Base-by-base conservation (phyloP, 2,888 invertebrate genomes). In the Aethes cnicana region DNA sequence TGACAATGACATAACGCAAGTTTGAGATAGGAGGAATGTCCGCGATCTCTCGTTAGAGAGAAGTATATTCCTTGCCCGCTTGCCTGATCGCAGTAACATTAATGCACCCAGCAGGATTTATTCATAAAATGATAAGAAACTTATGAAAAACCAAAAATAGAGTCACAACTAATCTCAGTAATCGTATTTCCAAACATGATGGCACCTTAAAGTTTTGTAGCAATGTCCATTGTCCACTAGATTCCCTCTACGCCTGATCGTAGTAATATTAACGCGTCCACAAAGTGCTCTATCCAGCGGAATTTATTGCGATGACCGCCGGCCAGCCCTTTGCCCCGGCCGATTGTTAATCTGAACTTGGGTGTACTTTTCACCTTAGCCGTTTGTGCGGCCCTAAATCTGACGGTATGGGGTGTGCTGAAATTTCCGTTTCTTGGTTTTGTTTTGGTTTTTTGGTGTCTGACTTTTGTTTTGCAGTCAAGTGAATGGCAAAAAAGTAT, bases 271-370 rank as follows among this genome's bases (percentile, higher is more conserved):
- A 53, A 52, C 26, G 33, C 20, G 21, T 18, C 16, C 52, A 20
- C 57, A 48, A 60, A 53, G 44, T 62, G 57, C 61, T 62, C 66
- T 64, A 74, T 73, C 70, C 58, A 68, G 63, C 52, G 46, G 58
- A 66, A 77, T 78, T 77, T 78, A 81, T 74, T 54, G 66, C 63
- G 26, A 28, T 42, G 32, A 42, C 32, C 39, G 32, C 33, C 39
- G 33, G 48, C 28, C 8, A 23, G 72, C 69, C 76, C 75, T 70
- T 70, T 69, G 65, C 72, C 66, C 76, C 58, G 66, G 59, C 65
- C 81, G 74, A 81, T 80, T 81, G 83, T 81, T 83, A 83, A 83
- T 84, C 80, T 81, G 79, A 81, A 84, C 81, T 84, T 81, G 77
- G 81, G 79, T 78, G 80, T 79, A 81, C 76, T 83, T 84, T 80